Evolutionary conservation across 2,888 invertebrate species (phyloP).

Genomic region (Chironomus riparius): DNA sequence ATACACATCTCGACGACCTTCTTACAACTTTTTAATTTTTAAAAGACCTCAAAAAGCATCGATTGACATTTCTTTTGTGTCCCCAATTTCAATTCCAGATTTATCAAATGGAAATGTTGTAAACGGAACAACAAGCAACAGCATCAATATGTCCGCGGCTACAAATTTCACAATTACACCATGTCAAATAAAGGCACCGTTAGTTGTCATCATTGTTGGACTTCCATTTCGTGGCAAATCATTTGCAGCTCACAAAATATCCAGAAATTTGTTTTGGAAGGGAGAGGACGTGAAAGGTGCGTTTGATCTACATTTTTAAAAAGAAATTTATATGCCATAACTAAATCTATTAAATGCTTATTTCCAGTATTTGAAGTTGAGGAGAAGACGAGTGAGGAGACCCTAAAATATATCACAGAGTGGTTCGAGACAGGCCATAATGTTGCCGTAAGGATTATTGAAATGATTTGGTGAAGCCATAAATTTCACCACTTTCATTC

Average conservation of each 20-base stretch:
- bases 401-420: constrained; percentile 74
- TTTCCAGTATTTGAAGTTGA: constrained; percentile 62
- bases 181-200: constrained; percentile 48
- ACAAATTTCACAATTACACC: constrained; percentile 34
- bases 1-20: no score
- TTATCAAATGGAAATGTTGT: not conserved
- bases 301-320: constrained; percentile 23
- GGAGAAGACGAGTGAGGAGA: constrained; percentile 45
- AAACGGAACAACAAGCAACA: not conserved
- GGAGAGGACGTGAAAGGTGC: constrained; percentile 76
- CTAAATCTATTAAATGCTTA: constrained; percentile 25
- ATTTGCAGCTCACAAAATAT: constrained; percentile 76
- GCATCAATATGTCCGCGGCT: not conserved
- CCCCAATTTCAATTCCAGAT: not conserved
- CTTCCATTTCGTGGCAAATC: constrained; percentile 90
- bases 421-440: constrained; percentile 72
- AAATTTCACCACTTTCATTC: not conserved
- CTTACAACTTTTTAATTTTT: no score
- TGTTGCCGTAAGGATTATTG: constrained; percentile 59
- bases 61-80: not conserved
- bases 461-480: not conserved
- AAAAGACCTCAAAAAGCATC: not conserved
- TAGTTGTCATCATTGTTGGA: constrained; percentile 82
- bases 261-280: constrained; percentile 84
- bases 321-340: not conserved